A percentile compares a stretch with the other conserved stretches of the same genome.
phyloP scores from a whole-genome alignment of 2,113 vertebrate species.

The Telmatochromis bifrenatus region DNA sequence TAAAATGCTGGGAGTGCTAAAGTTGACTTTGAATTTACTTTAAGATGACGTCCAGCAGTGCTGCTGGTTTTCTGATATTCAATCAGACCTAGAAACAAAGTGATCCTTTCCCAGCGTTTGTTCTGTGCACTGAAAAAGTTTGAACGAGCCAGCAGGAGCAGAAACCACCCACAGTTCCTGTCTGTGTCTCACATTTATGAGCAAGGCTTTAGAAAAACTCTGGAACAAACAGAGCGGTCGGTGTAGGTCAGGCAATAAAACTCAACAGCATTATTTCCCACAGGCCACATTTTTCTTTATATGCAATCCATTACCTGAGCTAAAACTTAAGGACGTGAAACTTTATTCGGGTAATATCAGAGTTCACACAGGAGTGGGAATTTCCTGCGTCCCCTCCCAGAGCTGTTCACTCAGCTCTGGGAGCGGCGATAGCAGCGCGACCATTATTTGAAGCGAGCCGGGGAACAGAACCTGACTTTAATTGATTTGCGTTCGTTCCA shows the following conservation, averaged over 20 bases:
- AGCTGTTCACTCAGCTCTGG: not conserved
- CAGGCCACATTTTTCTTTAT: not conserved
- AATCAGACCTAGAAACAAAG: not conserved
- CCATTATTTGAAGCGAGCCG: not conserved
- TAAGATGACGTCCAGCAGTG: not conserved
- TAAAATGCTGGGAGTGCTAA: not conserved
- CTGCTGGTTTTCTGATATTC: not conserved
- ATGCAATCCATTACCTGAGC: not conserved
- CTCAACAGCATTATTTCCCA: not conserved
- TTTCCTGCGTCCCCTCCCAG: not conserved
- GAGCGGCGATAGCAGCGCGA: not conserved
- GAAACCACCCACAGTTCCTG: not conserved
- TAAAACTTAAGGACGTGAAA: not conserved
- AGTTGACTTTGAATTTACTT: not conserved
- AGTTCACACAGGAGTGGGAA: not conserved
- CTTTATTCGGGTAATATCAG: not conserved
- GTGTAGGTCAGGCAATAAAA: not conserved
- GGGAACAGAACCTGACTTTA: not conserved
- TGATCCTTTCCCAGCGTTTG: not conserved
- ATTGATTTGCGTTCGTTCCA: not conserved
- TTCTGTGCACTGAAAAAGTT: not conserved
- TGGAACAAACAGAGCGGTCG: not conserved
- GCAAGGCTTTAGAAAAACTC: not conserved
- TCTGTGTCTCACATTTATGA: not conserved
- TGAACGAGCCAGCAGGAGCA: not conserved